These are phyloP conservation scores for Synergus umbraculus DNA, from an alignment of 2,888 invertebrate genomes.

Conservation along the genomic window DNA sequence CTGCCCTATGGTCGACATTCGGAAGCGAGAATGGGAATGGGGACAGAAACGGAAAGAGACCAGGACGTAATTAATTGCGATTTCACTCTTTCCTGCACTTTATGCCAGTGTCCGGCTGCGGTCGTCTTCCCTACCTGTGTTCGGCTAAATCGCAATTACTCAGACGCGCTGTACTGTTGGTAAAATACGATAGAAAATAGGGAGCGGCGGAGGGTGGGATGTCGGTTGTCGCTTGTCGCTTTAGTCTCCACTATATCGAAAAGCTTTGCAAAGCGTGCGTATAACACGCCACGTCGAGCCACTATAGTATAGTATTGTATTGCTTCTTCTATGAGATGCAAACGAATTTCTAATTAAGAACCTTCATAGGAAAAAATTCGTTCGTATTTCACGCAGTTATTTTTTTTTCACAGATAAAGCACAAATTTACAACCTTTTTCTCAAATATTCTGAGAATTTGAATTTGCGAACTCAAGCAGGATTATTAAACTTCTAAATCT, in stretches of 20 bases:
- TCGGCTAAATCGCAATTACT: conserved; percentile 71
- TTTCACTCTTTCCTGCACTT: conserved; percentile 73
- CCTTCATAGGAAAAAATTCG: not conserved
- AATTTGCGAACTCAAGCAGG: not conserved
- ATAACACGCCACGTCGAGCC: not conserved
- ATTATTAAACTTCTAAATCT: not conserved
- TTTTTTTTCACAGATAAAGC: not conserved
- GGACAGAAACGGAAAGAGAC: conserved; percentile 50
- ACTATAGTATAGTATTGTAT: not conserved
- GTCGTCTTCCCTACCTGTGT: conserved; percentile 62
- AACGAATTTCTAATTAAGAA: conserved; percentile 21
- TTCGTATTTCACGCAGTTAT: not conserved
- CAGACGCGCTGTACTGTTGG: conserved; percentile 56
- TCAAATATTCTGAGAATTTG: not conserved
- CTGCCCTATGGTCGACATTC: conserved; percentile 31
- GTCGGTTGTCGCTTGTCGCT: conserved; percentile 37
- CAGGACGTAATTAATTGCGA: conserved; percentile 73
- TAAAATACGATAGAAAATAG: conserved; percentile 40
- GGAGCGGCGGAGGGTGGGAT: not conserved
- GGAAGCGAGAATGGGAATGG: conserved; percentile 37
- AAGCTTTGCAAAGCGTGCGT: conserved; percentile 16
- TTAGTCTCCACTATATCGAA: conserved; percentile 31
- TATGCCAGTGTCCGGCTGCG: conserved; percentile 66
- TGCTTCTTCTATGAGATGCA: conserved; percentile 9
- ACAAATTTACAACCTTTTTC: not conserved